A percentile compares a stretch with the other conserved stretches of the same genome.
Evolutionary conservation across 2,113 vertebrate genomes (phyloP).

Genomic region (Ctenodactylus gundi): DNA sequence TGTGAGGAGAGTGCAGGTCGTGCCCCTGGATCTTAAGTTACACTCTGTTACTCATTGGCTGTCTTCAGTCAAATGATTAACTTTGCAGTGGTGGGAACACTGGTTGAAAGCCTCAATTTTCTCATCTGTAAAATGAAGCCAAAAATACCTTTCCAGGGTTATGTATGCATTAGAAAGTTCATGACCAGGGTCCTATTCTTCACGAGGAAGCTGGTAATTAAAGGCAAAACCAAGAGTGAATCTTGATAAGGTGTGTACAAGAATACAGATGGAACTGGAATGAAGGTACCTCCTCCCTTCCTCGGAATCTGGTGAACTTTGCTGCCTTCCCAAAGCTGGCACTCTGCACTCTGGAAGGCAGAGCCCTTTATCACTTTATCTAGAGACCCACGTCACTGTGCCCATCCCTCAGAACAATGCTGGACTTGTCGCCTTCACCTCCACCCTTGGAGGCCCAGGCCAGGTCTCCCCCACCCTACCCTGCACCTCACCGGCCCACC

Average conservation of each 20-base stretch:
- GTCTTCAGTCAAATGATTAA: neutral
- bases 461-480: too few species aligned
- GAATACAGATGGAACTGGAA: neutral
- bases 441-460: neutral
- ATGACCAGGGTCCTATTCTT: neutral
- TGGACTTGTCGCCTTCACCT: neutral
- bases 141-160: neutral
- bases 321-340: neutral
- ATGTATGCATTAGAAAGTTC: neutral
- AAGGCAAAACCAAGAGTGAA: neutral
- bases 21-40: neutral
- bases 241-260: neutral
- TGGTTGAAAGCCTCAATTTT: neutral
- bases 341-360: neutral
- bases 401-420: neutral
- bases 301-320: neutral
- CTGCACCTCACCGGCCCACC: too few species aligned
- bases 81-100: too few species aligned
- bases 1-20: neutral
- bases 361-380: neutral
- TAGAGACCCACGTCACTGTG: neutral
- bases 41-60: neutral
- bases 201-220: neutral
- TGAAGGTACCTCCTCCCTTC: neutral
- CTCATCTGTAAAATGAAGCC: neutral